These are phyloP conservation scores for Semicossyphus pulcher DNA, from an alignment of 2,113 vertebrate species.

Conservation along the genomic window DNA sequence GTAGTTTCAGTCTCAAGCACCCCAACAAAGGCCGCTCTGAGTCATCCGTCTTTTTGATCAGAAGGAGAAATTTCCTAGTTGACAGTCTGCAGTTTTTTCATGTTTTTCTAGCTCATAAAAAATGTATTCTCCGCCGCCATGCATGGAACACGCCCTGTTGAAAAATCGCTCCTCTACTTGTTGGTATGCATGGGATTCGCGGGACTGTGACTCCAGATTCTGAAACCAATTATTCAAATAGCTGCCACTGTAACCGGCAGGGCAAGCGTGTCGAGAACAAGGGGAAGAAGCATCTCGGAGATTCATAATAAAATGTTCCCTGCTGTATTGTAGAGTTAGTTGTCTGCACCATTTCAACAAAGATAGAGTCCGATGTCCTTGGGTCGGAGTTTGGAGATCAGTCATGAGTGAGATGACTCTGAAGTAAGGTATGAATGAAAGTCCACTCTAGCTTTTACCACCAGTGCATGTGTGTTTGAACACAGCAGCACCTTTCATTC, in stretches of 20 bases:
- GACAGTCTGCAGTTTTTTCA: conserved; percentile 50
- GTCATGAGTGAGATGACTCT: conserved; percentile 48
- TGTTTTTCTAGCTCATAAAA: conserved; percentile 67
- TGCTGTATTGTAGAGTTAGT: conserved; percentile 37
- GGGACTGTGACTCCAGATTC: conserved; percentile 71
- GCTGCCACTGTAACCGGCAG: conserved; percentile 61
- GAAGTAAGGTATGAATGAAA: conserved; percentile 38
- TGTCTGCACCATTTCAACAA: conserved; percentile 27
- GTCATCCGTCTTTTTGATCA: conserved; percentile 24
- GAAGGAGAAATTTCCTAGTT: conserved; percentile 17
- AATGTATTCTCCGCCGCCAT: conserved; percentile 57
- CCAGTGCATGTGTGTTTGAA: background rate
- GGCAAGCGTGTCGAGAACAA: conserved; percentile 68
- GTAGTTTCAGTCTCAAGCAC: conserved; percentile 10
- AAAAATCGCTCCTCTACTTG: conserved; percentile 63
- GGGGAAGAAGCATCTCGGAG: conserved; percentile 47
- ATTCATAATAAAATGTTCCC: conserved; percentile 57
- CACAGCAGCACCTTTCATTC: background rate
- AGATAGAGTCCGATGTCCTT: conserved; percentile 40
- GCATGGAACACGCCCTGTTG: conserved; percentile 36
- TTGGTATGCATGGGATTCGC: conserved; percentile 75
- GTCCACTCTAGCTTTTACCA: conserved; percentile 1
- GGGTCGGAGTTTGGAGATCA: conserved; percentile 37
- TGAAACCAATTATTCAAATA: conserved; percentile 80
- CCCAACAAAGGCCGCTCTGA: background rate